phyloP scores from a whole-genome alignment of 2,113 vertebrate species.

The Antigone vipio region DNA sequence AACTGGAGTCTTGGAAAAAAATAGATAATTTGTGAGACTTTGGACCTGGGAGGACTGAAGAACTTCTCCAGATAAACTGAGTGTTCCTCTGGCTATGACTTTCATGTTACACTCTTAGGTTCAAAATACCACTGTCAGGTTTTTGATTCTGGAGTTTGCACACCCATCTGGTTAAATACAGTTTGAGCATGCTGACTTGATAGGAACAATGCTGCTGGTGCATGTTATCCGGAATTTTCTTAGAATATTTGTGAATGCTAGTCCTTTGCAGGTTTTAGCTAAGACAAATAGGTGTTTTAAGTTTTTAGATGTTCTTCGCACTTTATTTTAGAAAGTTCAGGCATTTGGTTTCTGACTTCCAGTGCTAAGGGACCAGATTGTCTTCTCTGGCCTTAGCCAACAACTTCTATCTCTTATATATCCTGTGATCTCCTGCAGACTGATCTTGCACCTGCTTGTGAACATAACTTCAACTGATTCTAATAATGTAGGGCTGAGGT shows the following conservation, averaged over 20 bases:
- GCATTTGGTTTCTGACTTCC: not conserved
- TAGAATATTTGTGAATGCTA: not conserved
- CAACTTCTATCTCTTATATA: not conserved
- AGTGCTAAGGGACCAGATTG: not conserved
- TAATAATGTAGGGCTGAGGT: not conserved
- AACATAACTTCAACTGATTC: accelerated
- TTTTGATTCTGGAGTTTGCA: not conserved
- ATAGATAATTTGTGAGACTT: not conserved
- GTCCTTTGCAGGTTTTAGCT: not conserved
- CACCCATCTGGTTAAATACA: accelerated
- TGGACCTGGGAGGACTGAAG: accelerated
- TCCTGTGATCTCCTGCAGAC: not conserved
- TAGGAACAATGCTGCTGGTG: accelerated
- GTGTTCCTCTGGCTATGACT: not conserved
- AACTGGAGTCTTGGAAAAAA: not conserved
- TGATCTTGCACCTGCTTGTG: not conserved
- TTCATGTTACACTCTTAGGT: not conserved
- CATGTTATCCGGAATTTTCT: not conserved
- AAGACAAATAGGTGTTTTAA: not conserved
- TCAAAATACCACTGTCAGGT: not conserved
- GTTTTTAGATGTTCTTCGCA: not conserved
- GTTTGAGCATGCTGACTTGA: not conserved
- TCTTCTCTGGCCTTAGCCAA: not conserved
- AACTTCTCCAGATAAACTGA: not conserved
- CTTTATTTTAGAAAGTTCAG: not conserved